These are phyloP conservation scores for Andrena fulva DNA, from an alignment of 2,888 invertebrate genomes.

Conservation along the genomic window DNA sequence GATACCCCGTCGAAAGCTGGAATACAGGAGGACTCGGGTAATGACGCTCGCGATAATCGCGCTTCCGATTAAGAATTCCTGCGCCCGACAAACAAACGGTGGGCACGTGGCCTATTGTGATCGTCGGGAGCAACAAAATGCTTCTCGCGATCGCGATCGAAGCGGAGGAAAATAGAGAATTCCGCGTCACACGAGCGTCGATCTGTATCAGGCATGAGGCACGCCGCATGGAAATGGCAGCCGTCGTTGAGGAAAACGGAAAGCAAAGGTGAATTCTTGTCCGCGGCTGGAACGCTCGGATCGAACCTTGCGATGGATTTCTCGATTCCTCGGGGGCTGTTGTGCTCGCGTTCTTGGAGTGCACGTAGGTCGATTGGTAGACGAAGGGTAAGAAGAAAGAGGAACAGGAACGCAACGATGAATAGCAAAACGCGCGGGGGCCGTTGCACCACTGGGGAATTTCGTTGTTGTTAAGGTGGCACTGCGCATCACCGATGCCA, in stretches of 20 bases:
- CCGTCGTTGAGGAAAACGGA: neutral
- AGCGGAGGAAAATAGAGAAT: neutral
- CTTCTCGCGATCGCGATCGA: conserved; percentile 38
- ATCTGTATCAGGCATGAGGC: neutral
- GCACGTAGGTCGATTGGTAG: neutral
- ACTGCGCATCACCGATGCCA: conserved; percentile 84
- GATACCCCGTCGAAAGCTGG: conserved; percentile 22
- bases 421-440: conserved; percentile 67
- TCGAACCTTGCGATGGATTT: neutral
- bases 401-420: conserved; percentile 48
- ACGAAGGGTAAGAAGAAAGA: conserved; percentile 19
- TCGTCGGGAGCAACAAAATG: conserved; percentile 40
- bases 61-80: conserved; percentile 69
- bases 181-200: neutral
- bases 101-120: conserved; percentile 59
- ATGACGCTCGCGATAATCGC: conserved; percentile 62
- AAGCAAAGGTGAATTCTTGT: neutral
- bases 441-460: conserved; percentile 78
- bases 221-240: neutral
- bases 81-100: conserved; percentile 46
- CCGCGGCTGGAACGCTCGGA: neutral
- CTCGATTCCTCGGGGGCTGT: neutral
- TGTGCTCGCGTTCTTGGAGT: neutral
- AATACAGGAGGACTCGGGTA: conserved; percentile 34
- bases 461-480: conserved; percentile 82